Percentiles rank a stretch among this genome's conserved stretches.
These are phyloP conservation scores for Trachymyrmex cornetzi DNA, from an alignment of 1,140 invertebrate species.

Conservation along the genomic window DNA sequence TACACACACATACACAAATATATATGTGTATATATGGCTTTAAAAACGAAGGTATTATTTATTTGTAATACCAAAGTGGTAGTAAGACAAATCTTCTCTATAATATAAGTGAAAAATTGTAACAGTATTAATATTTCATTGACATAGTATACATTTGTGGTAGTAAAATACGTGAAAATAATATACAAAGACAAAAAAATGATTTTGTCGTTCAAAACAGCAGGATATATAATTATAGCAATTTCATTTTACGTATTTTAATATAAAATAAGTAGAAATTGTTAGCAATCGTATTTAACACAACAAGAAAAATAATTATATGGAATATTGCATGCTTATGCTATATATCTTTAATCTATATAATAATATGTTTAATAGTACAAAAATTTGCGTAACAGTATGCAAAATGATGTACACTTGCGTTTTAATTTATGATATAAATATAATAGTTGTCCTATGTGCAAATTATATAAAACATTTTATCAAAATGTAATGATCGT, in stretches of 20 bases:
- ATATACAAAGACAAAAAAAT: constrained; percentile 8
- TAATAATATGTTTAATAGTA: constrained; percentile 24
- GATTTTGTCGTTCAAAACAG: constrained; percentile 6
- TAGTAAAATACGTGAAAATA: not conserved
- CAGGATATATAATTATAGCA: constrained; percentile 27
- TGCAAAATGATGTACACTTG: not conserved
- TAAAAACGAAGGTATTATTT: constrained; percentile 38
- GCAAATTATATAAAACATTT: constrained; percentile 24
- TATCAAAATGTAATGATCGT: not conserved
- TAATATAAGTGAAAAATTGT: constrained; percentile 11
- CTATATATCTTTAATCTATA: constrained; percentile 27
- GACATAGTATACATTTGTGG: constrained; percentile 36
- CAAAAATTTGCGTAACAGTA: constrained; percentile 5
- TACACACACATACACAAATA: too few species aligned
- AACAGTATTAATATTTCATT: constrained; percentile 40
- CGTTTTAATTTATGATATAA: constrained; percentile 26
- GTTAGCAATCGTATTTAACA: constrained; percentile 25
- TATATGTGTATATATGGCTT: not conserved
- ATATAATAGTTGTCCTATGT: not conserved
- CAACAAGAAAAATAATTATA: not conserved
- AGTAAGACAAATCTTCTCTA: constrained; percentile 19
- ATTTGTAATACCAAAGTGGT: constrained; percentile 36
- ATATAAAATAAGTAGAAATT: constrained; percentile 23
- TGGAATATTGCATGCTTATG: constrained; percentile 19
- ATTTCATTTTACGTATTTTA: constrained; percentile 3